Base-by-base conservation (phyloP, 2,888 invertebrate species). In the Panzeria rudis region DNA sequence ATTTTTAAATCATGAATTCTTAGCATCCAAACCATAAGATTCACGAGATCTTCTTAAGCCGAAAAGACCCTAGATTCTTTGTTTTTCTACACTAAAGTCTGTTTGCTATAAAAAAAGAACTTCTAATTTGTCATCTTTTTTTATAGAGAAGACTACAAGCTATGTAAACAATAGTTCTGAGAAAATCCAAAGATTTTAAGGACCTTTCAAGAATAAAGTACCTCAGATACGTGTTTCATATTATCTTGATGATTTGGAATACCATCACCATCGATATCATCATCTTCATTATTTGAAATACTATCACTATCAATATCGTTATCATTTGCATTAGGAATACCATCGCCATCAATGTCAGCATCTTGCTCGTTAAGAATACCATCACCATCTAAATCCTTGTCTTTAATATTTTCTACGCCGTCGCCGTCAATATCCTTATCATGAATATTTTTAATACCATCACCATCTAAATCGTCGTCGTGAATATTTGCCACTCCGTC, bases 261-360 rank as follows among this genome's bases (percentile, higher is more conserved):
- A 59, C 87, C 87, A 79, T 89, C 88, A 47, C 87, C 86, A 68
- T 89, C 88, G 23, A 85, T 82, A 75, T 86, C 87, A 47, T 87
- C 87, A 52, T 88, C 87, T 25, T 87, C 80, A n/a, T 83, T 61
- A 68, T 87, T 86, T 13, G 88, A 86, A 81, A 90, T 85, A 32
- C 86, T 87, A 66, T 89, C 88, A 47, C 88, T 88, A 59, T 90
- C 90, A 72, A 88, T 89, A 32, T 89, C 88, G 71, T 92, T 92
- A 84, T 93, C 92, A 87, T 92, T 93, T 90, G 92, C 93, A 91
- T 93, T 92, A 90, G 93, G 93, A 90, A 92, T 91, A 89, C 93
- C 93, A 86, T 92, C 93, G 35, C 89, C 89, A 85, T 89, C 90
- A 50, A 87, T 88, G 61, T 90, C 90, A 75, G 23, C 89, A 62